Evolutionary conservation across 2,888 invertebrate genomes (phyloP).

Genomic region (Cephus rjabovi): DNA sequence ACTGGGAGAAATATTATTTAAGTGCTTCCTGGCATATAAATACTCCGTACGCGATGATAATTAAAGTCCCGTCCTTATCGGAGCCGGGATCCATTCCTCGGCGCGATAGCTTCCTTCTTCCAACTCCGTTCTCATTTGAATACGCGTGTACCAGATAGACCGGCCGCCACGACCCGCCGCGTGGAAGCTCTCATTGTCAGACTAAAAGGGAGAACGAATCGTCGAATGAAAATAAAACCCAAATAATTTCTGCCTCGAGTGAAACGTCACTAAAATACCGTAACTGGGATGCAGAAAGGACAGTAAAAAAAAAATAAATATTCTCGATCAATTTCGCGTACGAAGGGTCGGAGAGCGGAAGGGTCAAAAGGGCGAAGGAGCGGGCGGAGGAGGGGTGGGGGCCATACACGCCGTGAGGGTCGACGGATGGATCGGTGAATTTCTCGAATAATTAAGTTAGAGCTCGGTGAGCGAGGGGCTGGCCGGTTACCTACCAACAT

Average conservation of each 20-base stretch:
- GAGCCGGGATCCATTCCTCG: slow-evolving; percentile 35
- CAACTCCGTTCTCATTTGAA: slow-evolving; percentile 37
- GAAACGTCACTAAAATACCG: background rate
- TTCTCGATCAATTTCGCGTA: slow-evolving; percentile 7
- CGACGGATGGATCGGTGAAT: slow-evolving; percentile 59
- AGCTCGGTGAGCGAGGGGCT: slow-evolving; percentile 49
- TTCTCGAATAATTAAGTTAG: slow-evolving; percentile 67
- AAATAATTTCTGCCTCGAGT: background rate
- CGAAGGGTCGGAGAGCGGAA: slow-evolving; percentile 17
- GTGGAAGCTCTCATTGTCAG: background rate
- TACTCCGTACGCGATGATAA: slow-evolving; percentile 62
- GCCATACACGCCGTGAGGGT: slow-evolving; percentile 21
- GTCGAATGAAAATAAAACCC: background rate
- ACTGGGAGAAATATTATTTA: slow-evolving; percentile 65
- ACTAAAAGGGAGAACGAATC: background rate
- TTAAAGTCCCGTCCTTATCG: slow-evolving; percentile 57
- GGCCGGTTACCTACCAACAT: slow-evolving; percentile 64
- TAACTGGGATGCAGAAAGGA: background rate
- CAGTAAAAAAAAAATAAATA: background rate
- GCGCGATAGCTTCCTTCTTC: slow-evolving; percentile 33
- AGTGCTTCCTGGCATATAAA: slow-evolving; percentile 66
- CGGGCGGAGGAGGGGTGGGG: background rate
- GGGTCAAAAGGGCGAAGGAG: slow-evolving; percentile 10
- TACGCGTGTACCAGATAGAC: slow-evolving; percentile 27
- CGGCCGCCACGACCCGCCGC: background rate